A percentile compares a stretch with the other conserved stretches of the same genome.
Conservation (phyloP, 2,113 vertebrate genomes). For the Bubo blakistoni region DNA sequence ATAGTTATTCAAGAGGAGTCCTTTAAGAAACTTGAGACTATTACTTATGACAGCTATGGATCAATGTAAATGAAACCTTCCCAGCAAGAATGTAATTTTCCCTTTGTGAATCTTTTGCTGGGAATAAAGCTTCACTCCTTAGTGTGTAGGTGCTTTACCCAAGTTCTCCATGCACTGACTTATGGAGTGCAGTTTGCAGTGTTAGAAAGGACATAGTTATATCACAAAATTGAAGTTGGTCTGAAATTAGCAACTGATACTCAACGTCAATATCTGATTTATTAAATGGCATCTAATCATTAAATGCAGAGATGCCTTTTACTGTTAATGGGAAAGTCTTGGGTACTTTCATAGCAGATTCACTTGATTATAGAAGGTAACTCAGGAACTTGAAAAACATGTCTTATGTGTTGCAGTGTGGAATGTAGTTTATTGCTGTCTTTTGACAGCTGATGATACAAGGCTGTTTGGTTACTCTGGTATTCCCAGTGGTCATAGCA, state of each 20-base stretch:
- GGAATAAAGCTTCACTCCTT: not conserved
- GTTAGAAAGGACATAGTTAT: not conserved
- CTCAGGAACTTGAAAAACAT: not conserved
- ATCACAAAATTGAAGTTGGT: not conserved
- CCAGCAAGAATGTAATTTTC: not conserved
- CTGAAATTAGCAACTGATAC: not conserved
- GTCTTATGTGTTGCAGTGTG: not conserved
- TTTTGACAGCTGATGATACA: not conserved
- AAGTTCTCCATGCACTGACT: not conserved
- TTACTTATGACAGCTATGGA: not conserved
- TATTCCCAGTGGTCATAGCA: not conserved
- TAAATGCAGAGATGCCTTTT: not conserved
- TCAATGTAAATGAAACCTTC: not conserved
- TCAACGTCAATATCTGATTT: not conserved
- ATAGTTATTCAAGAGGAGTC: not conserved
- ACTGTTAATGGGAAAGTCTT: not conserved
- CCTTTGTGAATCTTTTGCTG: not conserved
- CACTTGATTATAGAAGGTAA: not conserved
- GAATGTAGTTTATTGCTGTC: not conserved
- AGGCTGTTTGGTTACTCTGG: not conserved
- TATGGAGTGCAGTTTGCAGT: not conserved
- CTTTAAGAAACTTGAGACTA: not conserved
- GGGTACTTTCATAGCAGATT: not conserved
- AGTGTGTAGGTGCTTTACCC: not conserved
- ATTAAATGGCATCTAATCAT: not conserved